A percentile compares a stretch with the other conserved stretches of the same genome.
phyloP scores from a whole-genome alignment of 2,888 invertebrate genomes.

The Raillietiella orientalis region DNA sequence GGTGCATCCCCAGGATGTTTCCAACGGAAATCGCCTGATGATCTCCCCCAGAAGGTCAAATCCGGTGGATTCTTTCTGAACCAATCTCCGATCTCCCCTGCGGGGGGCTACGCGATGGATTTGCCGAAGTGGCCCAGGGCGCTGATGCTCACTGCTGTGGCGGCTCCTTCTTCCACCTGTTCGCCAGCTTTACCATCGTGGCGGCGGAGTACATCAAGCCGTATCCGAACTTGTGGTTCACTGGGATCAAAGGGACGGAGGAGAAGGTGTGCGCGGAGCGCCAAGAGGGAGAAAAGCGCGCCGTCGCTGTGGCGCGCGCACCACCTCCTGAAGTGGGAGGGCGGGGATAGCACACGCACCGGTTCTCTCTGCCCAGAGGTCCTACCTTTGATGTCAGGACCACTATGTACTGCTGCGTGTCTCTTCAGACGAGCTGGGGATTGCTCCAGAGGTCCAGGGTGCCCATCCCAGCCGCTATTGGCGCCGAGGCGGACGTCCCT shows the following conservation, averaged over 20 bases:
- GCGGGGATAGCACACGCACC: constrained; percentile 48
- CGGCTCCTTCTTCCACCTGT: constrained; percentile 76
- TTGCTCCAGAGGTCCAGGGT: constrained; percentile 78
- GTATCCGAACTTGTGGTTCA: constrained; percentile 91
- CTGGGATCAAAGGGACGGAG: constrained; percentile 11
- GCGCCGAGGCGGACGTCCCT: constrained; percentile 71
- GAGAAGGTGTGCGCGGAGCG: too few species aligned
- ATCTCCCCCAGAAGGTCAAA: too few species aligned
- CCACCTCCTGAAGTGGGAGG: too few species aligned
- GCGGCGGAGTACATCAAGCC: constrained; percentile 89
- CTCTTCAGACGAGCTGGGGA: constrained; percentile 78
- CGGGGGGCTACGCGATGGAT: too few species aligned
- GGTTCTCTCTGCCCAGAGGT: constrained; percentile 61
- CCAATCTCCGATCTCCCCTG: too few species aligned
- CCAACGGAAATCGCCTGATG: too few species aligned
- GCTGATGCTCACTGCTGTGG: constrained; percentile 96
- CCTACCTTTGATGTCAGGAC: constrained; percentile 60
- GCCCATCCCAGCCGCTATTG: constrained; percentile 71
- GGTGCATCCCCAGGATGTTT: too few species aligned
- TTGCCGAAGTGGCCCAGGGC: neutral
- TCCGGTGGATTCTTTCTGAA: too few species aligned
- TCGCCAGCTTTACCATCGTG: constrained; percentile 67
- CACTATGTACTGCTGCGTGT: constrained; percentile 89
- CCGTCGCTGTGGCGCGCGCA: too few species aligned
- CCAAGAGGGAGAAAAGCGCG: too few species aligned